Evolutionary conservation across 2,113 vertebrate genomes (phyloP), one percentile per base, ranked within the genome.

Genomic region (Telmatochromis bifrenatus): DNA sequence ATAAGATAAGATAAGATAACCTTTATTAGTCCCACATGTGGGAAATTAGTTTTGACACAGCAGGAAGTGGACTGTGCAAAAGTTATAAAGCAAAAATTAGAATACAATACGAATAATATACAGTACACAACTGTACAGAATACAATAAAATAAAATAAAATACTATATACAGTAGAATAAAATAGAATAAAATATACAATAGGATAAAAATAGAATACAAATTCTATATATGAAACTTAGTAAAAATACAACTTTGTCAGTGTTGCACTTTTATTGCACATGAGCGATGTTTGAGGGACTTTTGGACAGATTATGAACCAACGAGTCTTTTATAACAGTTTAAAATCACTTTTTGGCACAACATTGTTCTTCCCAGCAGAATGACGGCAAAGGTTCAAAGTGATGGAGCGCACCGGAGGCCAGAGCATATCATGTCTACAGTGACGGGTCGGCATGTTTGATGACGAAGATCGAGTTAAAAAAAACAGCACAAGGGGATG

Each of bases 391-490:
- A 23, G 75, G 85, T 90, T 89, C 62, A 88, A 91, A 89, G 26
- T 60, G 86, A 85, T 58, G 19, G 83, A 58, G 79, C 21, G 4
- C 37, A 14, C 82, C 12, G 80, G 91, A 87, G 92, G 87, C 93
- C 89, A 86, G 53, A 26, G 82, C 82, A 12, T 19, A 37, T 73
- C 45, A 81, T 81, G 88, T 92, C 87, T 91, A 79, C 88, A 21
- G 9, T 84, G 92, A 88, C 2, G 37, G 88, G 89, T 89, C 15
- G 5, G 87, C 80, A 31, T 85, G 83, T 88, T 90, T 89, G 89
- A 88, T 90, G 89, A 84, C 9, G 6, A 90, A 93, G 91, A 88
- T 90, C 68, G 84, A 89, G 88, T 55, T 73, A 85, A 90, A 56
- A 17, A 26, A 81, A n/a, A 82, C 17, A 90, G 45, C 45, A 58